A percentile compares a stretch with the other conserved stretches of the same genome.
Conservation (phyloP, 2,797 vertebrate species). For the Balearica regulorum region DNA sequence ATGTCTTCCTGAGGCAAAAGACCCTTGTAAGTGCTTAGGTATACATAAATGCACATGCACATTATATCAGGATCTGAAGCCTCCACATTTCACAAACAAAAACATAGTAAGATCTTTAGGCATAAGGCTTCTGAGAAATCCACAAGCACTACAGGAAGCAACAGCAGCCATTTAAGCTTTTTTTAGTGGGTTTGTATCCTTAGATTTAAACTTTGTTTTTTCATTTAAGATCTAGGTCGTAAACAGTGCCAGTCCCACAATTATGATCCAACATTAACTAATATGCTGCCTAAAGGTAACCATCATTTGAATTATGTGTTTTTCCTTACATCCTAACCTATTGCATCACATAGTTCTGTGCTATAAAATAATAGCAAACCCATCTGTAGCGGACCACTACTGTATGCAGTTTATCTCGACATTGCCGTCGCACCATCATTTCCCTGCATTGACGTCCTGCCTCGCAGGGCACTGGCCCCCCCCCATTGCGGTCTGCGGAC, state of each 20-base stretch:
- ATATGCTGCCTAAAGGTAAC: background rate
- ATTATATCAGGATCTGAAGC: background rate
- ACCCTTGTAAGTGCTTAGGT: background rate
- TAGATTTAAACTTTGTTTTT: background rate
- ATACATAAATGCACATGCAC: fast-evolving
- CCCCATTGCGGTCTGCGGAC: too few species aligned
- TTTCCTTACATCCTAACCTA: background rate
- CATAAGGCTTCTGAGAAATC: background rate
- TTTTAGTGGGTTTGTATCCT: background rate
- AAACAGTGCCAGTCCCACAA: background rate
- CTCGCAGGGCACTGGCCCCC: too few species aligned
- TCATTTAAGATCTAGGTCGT: background rate
- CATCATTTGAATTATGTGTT: background rate
- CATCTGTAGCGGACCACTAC: too few species aligned
- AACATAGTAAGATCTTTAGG: background rate
- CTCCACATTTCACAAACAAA: background rate
- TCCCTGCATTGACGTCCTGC: too few species aligned
- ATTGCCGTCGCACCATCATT: too few species aligned
- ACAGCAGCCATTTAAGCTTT: background rate
- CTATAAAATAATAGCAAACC: background rate
- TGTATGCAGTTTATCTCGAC: too few species aligned
- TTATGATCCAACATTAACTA: background rate
- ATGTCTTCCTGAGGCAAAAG: background rate
- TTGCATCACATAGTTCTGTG: background rate
- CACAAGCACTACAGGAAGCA: background rate